Base-by-base conservation (phyloP, 2,888 invertebrate species). In the Drosophila niveifrons region DNA sequence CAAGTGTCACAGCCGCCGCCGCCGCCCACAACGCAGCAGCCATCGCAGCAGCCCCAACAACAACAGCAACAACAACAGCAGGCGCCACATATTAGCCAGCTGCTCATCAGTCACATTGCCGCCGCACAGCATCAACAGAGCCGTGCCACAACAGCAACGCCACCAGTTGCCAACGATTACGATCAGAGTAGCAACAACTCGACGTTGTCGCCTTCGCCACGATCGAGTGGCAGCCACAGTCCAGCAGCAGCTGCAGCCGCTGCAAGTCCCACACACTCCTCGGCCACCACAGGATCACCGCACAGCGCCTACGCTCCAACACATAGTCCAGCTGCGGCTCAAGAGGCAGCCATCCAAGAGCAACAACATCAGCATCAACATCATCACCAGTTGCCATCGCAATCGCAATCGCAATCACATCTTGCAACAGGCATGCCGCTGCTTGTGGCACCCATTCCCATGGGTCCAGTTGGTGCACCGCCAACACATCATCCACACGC, bases 1-100 rank as follows among this genome's bases (percentile, higher is more conserved):
- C 92, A 92, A 90, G 91, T 92, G 82, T 91, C 91, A 51, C 91
- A 91, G 66, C 91, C 89, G 72, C 90, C 80, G 72, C 90, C 80
- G 75, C 89, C 76, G 58, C 79, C 77, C 50, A 79, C 90, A 65
- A 87, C 87, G 57, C 90, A 91, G 71, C 75, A 80, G 48, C 64
- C 78, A 23, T 75, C 69, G 53, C 76, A 91, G 66, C 91, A 89
- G 72, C 90, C 76, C 74, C 89, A 75, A 55, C 79, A 75, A 55
- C 90, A 91, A 67, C 75, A 80, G 47, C 62, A 75, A 8, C 31
- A 31, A 10, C 68, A 47, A 10, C 87, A 83, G 36, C 89, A 88
- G 71, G 87, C 91, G 67, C 89, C 90, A 23, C 91, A 91, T 68
- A 81, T 91, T 64, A 90, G 91, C 58, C 91, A 91, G 52, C 90